phyloP scores from a whole-genome alignment of 2,797 vertebrate genomes.

The Bradypus variegatus region DNA sequence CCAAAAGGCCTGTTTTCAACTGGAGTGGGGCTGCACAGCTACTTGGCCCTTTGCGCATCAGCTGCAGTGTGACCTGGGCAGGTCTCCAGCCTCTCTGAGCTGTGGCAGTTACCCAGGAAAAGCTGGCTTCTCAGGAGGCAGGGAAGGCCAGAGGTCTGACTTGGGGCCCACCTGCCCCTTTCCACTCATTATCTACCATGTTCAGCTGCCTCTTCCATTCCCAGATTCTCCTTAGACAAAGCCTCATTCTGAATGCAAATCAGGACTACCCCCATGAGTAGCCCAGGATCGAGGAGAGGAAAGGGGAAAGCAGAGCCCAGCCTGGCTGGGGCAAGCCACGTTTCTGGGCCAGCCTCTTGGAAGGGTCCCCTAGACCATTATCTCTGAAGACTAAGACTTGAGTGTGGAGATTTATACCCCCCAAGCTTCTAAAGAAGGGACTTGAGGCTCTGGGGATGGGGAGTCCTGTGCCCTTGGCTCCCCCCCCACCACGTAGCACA shows the following conservation, averaged over 20 bases:
- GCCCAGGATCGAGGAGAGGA: background rate
- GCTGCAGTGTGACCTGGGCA: background rate
- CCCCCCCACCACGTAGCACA: background rate
- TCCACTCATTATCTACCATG: no score
- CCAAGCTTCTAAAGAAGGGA: background rate
- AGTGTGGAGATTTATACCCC: background rate
- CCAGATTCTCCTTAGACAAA: background rate
- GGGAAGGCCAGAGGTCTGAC: background rate
- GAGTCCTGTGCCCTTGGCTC: background rate
- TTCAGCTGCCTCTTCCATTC: background rate
- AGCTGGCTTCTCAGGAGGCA: background rate
- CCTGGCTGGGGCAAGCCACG: background rate
- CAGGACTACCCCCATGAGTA: background rate
- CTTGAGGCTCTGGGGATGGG: background rate
- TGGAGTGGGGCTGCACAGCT: background rate
- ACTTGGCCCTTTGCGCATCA: background rate
- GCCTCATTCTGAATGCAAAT: background rate
- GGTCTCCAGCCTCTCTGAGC: background rate
- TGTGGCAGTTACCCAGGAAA: background rate
- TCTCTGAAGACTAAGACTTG: background rate
- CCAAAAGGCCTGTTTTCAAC: constrained; percentile 42
- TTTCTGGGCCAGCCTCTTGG: background rate
- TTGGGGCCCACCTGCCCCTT: background rate
- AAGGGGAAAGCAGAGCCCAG: background rate
- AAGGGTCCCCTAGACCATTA: background rate